Evolutionary conservation across 2,113 vertebrate species (phyloP).

Genomic region (Spheniscus mendiculus): DNA sequence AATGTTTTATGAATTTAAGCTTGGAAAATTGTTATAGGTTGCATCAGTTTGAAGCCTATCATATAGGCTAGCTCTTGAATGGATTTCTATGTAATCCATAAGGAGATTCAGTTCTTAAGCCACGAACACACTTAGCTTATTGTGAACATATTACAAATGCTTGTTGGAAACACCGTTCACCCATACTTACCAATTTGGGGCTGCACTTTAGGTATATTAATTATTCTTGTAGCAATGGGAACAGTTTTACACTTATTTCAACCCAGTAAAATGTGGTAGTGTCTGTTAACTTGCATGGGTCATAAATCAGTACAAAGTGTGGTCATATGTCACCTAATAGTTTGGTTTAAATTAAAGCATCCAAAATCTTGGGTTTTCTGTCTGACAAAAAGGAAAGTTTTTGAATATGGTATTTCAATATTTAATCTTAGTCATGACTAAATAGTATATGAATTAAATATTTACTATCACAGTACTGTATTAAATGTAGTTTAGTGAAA

Average conservation of each 20-base stretch:
- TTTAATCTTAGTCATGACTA: neutral
- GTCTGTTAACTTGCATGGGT: neutral
- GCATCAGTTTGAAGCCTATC: neutral
- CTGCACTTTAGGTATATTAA: neutral
- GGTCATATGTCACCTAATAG: neutral
- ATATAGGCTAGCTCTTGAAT: neutral
- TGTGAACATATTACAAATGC: neutral
- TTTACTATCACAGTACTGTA: neutral
- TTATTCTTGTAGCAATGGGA: neutral
- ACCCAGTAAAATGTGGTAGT: neutral
- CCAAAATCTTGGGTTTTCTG: neutral
- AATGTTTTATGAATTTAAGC: neutral
- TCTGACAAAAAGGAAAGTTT: neutral
- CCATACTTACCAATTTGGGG: neutral
- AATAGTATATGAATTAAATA: neutral
- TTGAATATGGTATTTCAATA: neutral
- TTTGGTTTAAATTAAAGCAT: neutral
- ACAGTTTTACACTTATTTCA: neutral
- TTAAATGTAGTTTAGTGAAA: neutral
- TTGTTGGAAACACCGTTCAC: neutral
- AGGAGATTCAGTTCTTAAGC: neutral
- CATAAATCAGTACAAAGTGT: neutral
- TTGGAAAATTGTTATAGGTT: neutral
- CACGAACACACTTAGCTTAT: neutral
- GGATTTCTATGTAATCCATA: neutral